Percentiles rank a stretch among this genome's conserved stretches.
These are phyloP conservation scores for Maccullochella peelii DNA, from an alignment of 2,113 vertebrate genomes.

Conservation along the genomic window DNA sequence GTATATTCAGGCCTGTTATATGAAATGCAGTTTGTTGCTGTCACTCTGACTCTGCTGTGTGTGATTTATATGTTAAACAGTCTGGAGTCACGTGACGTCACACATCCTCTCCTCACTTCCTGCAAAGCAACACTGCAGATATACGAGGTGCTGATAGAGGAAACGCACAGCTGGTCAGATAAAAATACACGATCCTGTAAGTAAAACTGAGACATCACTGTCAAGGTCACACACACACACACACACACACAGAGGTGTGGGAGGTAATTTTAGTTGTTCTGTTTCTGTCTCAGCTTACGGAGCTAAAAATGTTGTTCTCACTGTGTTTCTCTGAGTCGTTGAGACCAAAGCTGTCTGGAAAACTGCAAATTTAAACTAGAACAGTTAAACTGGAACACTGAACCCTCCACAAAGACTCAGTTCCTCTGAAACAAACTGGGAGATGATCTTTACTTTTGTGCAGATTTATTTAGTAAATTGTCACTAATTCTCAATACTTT, in stretches of 20 bases:
- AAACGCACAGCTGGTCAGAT: constrained; percentile 46
- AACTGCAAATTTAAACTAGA: neutral
- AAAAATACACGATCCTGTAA: constrained; percentile 26
- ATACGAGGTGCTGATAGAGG: constrained; percentile 22
- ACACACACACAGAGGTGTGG: neutral
- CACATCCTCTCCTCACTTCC: no score
- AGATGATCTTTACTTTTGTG: no score
- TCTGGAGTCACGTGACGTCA: no score
- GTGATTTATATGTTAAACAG: no score
- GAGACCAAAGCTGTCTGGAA: neutral
- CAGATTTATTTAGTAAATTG: no score
- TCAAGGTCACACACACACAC: constrained; percentile 16
- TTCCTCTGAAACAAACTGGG: no score
- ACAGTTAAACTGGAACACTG: neutral
- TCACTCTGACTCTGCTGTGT: no score
- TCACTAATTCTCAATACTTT: no score
- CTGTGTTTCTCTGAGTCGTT: neutral
- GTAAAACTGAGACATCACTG: constrained; percentile 31
- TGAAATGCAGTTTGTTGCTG: no score
- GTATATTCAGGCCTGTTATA: no score
- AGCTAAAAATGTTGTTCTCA: constrained; percentile 10
- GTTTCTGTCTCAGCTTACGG: constrained; percentile 17
- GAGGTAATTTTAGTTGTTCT: constrained; percentile 33
- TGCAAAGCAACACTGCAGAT: neutral
- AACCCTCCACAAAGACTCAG: no score